Base-by-base conservation (phyloP, 2,888 invertebrate genomes). In the Merodon equestris region DNA sequence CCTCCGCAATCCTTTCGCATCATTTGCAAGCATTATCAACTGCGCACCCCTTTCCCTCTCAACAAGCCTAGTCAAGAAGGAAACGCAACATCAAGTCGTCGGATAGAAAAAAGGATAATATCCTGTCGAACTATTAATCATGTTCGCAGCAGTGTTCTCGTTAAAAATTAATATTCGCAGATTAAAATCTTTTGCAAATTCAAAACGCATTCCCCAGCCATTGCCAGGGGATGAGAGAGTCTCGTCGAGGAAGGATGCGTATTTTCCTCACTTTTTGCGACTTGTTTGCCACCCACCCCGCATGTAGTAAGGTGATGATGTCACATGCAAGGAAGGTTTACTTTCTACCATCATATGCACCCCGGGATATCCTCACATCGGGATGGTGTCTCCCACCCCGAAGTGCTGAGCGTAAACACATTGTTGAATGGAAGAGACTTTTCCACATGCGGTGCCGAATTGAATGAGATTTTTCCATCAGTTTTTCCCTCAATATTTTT, bases 151-250 rank as follows among this genome's bases (percentile, higher is more conserved):
- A 79, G 74, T 74, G 61, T 73, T 68, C 79, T 79, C 79, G 79
- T 79, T 79, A 79, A 79, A 79, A 79, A 79, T 79, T 79, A 79
- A 79, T 79, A 79, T 79, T 74, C 74, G 68, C 74, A 79, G 79
- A 79, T 79, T 79, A 79, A 61, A 79, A 79, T 79, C 79, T 73
- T 63, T 58, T 73, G 68, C 79, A 45, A 79, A 50, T 74, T 47
- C 13, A 47, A 70, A 74, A 79, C 56, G 42, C 71, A 57, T 61
- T 61, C 50, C 38, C 44, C 48, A 13, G 70, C 13, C 51, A 13
- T 12, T 15, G 42, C 27, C 27, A 45, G n/a, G 19, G n/a, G 40
- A 9, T n/a, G 12, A 40, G 51, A 56, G 61, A 61, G 72, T 61
- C 40, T 40, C 50, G 42, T 47, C 19, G 36, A 27, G 42, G 42